Evolutionary conservation across 2,113 vertebrate species (phyloP).

Genomic region (Vidua chalybeata): DNA sequence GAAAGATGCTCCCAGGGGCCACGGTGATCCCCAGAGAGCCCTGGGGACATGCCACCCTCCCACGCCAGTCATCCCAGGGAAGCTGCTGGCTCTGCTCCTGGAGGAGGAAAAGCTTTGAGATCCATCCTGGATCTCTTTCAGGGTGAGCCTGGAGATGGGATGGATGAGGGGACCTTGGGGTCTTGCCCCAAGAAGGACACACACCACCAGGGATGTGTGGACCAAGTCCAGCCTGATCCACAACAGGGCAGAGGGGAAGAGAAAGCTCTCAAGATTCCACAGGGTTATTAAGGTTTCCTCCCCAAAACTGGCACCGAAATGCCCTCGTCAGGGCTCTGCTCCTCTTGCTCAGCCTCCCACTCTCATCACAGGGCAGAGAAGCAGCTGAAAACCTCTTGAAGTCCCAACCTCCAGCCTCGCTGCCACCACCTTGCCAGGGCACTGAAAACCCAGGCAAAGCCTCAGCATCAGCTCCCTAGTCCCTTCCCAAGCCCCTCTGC

Average conservation of each 20-base stretch:
- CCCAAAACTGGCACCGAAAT: neutral
- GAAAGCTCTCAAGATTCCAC: neutral
- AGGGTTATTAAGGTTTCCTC: neutral
- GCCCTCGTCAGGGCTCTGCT: rapidly evolving
- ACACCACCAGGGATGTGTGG: rapidly evolving
- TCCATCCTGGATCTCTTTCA: neutral
- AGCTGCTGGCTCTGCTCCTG: neutral
- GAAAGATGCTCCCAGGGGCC: neutral
- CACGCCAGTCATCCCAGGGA: neutral
- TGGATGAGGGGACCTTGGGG: rapidly evolving
- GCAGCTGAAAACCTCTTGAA: neutral
- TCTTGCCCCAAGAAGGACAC: neutral
- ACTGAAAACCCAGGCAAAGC: neutral
- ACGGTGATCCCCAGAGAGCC: neutral
- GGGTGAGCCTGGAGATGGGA: neutral
- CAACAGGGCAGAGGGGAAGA: neutral
- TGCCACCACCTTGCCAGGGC: neutral
- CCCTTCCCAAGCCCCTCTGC: neutral
- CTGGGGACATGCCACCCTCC: neutral
- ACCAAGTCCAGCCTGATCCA: neutral
- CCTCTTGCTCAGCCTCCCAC: rapidly evolving
- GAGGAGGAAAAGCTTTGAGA: neutral
- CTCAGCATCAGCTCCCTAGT: neutral
- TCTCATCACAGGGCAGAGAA: neutral
- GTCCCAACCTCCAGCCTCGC: neutral